Conservation (phyloP, 2,797 vertebrate genomes). For the Diglossa cyanea region DNA sequence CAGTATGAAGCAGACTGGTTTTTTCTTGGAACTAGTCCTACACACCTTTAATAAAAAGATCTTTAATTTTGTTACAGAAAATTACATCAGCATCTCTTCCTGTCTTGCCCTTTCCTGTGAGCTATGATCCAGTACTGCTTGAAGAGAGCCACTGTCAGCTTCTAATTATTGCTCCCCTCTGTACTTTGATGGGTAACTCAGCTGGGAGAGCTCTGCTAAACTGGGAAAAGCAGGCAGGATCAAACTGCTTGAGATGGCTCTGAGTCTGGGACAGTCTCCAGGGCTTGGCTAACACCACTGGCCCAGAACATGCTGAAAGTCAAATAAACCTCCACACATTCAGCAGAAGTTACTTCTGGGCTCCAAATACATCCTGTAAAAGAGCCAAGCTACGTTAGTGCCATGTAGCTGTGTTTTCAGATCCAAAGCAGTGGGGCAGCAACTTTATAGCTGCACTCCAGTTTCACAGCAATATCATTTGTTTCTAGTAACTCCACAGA, state of each 20-base stretch:
- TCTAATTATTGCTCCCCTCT: not conserved
- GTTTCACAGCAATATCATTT: not conserved
- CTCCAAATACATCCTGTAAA: not conserved
- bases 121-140: not conserved
- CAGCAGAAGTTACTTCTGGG: not conserved
- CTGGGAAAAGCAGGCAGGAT: not conserved
- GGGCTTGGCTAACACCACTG: not conserved
- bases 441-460: not conserved
- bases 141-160: not conserved
- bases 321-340: not conserved
- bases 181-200: not conserved
- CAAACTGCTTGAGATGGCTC: not conserved
- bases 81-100: not conserved
- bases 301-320: not conserved
- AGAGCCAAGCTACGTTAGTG: not conserved
- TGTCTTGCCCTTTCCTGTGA: not conserved
- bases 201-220: not conserved
- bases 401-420: not conserved
- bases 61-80: not conserved
- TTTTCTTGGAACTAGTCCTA: not conserved
- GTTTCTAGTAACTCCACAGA: not conserved
- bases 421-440: not conserved
- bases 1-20: not conserved
- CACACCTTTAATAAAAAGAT: not conserved
- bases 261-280: not conserved